A percentile compares a stretch with the other conserved stretches of the same genome.
phyloP scores from a whole-genome alignment of 2,888 invertebrate species.

The Drosophila tripunctata region DNA sequence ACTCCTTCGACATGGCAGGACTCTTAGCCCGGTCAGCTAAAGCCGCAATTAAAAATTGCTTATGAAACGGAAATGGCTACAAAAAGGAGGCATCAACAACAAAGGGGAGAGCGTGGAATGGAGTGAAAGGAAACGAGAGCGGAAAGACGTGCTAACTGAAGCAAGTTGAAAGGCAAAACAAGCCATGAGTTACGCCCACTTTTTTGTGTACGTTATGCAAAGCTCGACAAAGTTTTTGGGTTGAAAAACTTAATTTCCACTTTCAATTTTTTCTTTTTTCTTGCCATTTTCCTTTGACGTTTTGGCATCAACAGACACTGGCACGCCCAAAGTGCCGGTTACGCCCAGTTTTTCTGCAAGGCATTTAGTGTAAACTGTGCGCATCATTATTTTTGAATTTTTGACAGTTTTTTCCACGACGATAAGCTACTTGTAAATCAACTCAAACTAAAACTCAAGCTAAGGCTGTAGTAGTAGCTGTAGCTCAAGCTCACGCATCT shows the following conservation, averaged over 20 bases:
- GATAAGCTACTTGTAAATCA: constrained; percentile 79
- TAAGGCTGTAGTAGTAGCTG: no score
- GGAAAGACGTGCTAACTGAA: neutral
- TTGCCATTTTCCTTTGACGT: constrained; percentile 26
- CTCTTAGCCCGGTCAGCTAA: constrained; percentile 46
- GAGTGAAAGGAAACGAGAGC: neutral
- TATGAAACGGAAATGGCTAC: constrained; percentile 65
- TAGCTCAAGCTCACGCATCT: constrained; percentile 52
- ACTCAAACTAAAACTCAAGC: constrained; percentile 45
- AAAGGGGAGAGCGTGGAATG: neutral
- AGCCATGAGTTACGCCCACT: constrained; percentile 22
- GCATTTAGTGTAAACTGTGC: constrained; percentile 70
- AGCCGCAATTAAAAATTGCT: constrained; percentile 77
- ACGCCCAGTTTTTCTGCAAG: constrained; percentile 17
- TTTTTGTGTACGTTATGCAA: constrained; percentile 55
- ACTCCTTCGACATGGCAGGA: constrained; percentile 14
- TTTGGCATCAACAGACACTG: constrained; percentile 14
- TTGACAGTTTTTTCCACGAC: constrained; percentile 75
- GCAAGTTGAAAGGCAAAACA: constrained; percentile 16
- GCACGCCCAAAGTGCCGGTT: constrained; percentile 1
- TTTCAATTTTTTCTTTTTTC: constrained; percentile 20
- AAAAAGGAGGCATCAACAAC: constrained; percentile 19
- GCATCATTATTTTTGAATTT: constrained; percentile 79
- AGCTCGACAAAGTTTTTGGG: constrained; percentile 47
- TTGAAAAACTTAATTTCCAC: constrained; percentile 69